Evolutionary conservation across 2,113 vertebrate species (phyloP), one percentile per base, ranked within the genome.

Genomic region (Struthio camelus): DNA sequence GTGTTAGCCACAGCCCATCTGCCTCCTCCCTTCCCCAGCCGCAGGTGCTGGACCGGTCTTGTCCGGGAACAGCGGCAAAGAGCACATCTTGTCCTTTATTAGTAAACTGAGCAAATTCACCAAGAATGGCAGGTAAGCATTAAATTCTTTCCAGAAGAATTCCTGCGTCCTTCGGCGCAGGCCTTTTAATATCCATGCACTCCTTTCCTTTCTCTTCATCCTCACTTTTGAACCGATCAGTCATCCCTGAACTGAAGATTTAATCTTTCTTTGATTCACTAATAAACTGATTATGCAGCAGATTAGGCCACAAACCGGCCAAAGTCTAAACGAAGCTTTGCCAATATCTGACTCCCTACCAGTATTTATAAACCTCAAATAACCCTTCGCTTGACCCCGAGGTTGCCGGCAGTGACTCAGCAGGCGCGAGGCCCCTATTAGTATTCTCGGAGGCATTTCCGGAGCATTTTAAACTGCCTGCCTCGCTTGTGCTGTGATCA

Each of bases 81-180:
- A 28, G 27, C 36, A 80, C 71, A 54, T 22, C 46, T 89, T 14
- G 69, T 2, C 65, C 11, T 88, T 50, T 59, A 9, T 28, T 58
- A 54, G 34, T 24, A 84, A 50, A 8, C 38, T 8, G 87, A 36
- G 66, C 48, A 32, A 62, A 51, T 9, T 20, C 51, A 0, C 0
- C 1, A 0, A 50, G n/a, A 65, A 6, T 0, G 0, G 25, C 56
- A 16, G 32, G 1, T 4, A 38, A 17, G 48, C 0, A 44, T 66
- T 56, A 30, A 75, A 48, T 32, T 42, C 61, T 17, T 32, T 4
- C 38, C 6, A 6, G 80, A 40, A 58, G 44, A 80, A 36, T 53
- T 12, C 75, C 32, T 6, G 53, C 14, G 48, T 18, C 1, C 1
- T 36, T 76, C 40, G 0, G 2, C 59, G 46, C 19, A 73, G 46